phyloP scores from a whole-genome alignment of 1,140 invertebrate genomes.

The Orchestia grillus region DNA sequence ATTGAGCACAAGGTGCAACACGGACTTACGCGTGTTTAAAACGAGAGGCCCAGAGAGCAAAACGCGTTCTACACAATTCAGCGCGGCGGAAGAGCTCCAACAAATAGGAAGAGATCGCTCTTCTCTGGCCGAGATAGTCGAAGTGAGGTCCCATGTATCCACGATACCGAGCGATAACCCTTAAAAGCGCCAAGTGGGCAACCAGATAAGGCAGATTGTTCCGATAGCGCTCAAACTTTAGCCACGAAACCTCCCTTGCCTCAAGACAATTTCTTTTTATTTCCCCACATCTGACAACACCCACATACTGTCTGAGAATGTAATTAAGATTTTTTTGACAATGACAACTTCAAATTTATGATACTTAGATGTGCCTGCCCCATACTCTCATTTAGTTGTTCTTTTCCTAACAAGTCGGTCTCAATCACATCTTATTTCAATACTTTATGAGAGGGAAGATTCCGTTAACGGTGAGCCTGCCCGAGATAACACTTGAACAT shows the following conservation, averaged over 20 bases:
- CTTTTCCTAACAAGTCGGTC: too few relatives aligned
- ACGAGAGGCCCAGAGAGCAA: background rate
- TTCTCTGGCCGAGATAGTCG: background rate
- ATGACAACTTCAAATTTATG: too few relatives aligned
- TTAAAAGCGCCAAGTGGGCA: background rate
- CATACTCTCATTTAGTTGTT: too few relatives aligned
- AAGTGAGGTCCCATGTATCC: background rate
- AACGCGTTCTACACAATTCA: background rate
- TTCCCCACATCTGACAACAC: too few relatives aligned
- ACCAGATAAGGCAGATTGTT: background rate
- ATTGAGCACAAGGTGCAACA: background rate
- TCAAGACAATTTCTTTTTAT: too few relatives aligned
- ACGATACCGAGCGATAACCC: background rate
- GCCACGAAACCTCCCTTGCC: background rate
- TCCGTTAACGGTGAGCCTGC: too few relatives aligned
- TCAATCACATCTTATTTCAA: too few relatives aligned
- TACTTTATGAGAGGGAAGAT: too few relatives aligned
- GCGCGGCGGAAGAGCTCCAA: background rate
- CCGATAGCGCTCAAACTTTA: background rate
- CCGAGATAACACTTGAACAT: too few relatives aligned
- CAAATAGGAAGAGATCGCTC: background rate
- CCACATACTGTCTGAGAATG: too few relatives aligned
- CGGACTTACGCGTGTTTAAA: background rate
- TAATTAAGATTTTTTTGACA: too few relatives aligned
- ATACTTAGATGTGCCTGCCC: too few relatives aligned